A percentile compares a stretch with the other conserved stretches of the same genome.
Conservation (phyloP, 2,113 vertebrate species). For the Zosterops hypoxanthus region DNA sequence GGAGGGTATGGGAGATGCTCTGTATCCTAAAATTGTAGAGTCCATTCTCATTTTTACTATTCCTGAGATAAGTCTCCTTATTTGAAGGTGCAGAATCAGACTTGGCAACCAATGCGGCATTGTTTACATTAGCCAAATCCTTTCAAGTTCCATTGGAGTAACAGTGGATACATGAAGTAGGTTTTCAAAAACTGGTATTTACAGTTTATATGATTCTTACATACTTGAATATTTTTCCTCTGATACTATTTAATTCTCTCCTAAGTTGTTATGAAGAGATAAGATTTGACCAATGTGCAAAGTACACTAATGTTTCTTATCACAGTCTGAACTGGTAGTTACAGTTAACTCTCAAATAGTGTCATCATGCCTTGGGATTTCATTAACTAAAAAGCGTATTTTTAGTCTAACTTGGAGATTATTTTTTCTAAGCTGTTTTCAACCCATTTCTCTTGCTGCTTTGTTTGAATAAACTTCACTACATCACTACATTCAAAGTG, state of each 20-base stretch:
- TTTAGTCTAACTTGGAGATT: neutral
- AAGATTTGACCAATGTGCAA: neutral
- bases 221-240: neutral
- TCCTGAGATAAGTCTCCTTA: neutral
- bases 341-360: neutral
- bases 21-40: neutral
- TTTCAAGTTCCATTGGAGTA: neutral
- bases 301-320: neutral
- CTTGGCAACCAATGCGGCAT: neutral
- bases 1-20: neutral
- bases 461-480: neutral
- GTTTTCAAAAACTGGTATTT: neutral
- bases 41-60: neutral
- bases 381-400: neutral
- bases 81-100: neutral
- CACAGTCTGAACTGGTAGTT: neutral
- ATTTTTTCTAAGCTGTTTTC: neutral
- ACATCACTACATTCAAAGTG: neutral
- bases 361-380: neutral
- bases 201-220: neutral
- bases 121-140: neutral
- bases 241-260: neutral
- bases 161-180: neutral
- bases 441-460: neutral
- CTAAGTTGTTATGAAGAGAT: neutral